These are phyloP conservation scores for Ctenicera cuprea DNA, from an alignment of 2,888 invertebrate species.

Conservation along the genomic window DNA sequence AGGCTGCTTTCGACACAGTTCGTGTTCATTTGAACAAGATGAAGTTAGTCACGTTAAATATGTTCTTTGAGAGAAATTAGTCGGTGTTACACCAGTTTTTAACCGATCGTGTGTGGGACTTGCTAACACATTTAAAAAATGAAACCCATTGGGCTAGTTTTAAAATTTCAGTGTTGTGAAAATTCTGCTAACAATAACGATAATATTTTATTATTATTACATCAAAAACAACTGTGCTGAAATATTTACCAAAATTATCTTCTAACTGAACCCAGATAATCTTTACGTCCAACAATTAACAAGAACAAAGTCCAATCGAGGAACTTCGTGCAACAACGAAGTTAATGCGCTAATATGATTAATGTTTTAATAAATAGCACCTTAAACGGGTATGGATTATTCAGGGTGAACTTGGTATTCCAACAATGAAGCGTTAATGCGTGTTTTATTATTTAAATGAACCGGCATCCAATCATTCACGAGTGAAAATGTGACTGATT, in stretches of 20 bases:
- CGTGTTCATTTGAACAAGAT: constrained; percentile 25
- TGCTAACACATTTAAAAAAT: not conserved
- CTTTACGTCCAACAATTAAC: not conserved
- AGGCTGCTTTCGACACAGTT: constrained; percentile 42
- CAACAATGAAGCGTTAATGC: not conserved
- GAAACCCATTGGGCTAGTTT: not conserved
- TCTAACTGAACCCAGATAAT: constrained; percentile 11
- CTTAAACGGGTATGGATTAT: not conserved
- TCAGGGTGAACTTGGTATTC: not conserved
- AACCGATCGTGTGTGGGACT: not conserved
- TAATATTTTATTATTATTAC: not conserved
- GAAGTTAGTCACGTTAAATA: constrained; percentile 1
- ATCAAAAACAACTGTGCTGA: not conserved
- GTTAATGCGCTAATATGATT: not conserved
- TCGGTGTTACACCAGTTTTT: not conserved
- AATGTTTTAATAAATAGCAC: not conserved
- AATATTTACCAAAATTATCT: constrained; percentile 6
- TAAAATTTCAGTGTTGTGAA: not conserved
- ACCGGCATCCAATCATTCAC: too few relatives aligned
- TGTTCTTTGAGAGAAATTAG: constrained; percentile 1
- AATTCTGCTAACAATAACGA: not conserved
- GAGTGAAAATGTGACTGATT: constrained; percentile 25
- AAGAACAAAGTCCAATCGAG: constrained; percentile 1
- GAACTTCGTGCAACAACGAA: not conserved
- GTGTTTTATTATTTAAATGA: constrained; percentile 25